These are phyloP conservation scores for Trissolcus japonicus DNA, from an alignment of 2,888 invertebrate genomes.

Conservation along the genomic window DNA sequence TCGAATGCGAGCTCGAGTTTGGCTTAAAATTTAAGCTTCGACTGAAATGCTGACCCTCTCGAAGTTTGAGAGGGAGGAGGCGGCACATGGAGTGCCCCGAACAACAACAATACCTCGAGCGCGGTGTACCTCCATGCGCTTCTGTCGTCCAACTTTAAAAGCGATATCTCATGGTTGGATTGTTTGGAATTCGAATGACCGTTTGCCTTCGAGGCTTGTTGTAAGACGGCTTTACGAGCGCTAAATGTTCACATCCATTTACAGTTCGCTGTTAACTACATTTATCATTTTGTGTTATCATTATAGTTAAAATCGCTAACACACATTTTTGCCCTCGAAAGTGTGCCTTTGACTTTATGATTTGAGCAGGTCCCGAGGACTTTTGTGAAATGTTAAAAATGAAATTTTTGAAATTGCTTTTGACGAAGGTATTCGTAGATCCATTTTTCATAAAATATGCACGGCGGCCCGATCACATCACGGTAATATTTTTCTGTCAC, in stretches of 20 bases:
- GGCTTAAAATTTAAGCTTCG: constrained; percentile 57
- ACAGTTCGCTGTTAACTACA: constrained; percentile 32
- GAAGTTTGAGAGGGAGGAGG: constrained; percentile 52
- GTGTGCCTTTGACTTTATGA: too few species aligned
- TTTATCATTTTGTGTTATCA: constrained; percentile 37
- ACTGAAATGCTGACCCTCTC: constrained; percentile 55
- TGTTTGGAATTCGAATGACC: constrained; percentile 59
- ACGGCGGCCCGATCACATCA: constrained; percentile 7
- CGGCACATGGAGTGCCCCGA: constrained; percentile 48
- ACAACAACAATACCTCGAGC: constrained; percentile 60
- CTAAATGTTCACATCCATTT: constrained; percentile 54
- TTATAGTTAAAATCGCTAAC: constrained; percentile 15
- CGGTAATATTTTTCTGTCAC: constrained; percentile 22
- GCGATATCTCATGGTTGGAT: constrained; percentile 60
- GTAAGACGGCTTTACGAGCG: constrained; percentile 56
- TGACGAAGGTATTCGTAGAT: too few species aligned
- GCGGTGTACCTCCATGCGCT: constrained; percentile 56
- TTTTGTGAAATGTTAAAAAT: not conserved
- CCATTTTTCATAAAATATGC: too few species aligned
- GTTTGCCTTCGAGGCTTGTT: constrained; percentile 48
- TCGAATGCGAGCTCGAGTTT: constrained; percentile 48
- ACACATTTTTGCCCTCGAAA: not conserved
- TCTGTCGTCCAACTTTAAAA: constrained; percentile 58
- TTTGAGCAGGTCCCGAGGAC: not conserved
- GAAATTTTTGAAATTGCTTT: not conserved